A percentile compares a stretch with the other conserved stretches of the same genome.
These are phyloP conservation scores for Thalassarche chlororhynchos DNA, from an alignment of 2,113 vertebrate species.

Conservation along the genomic window DNA sequence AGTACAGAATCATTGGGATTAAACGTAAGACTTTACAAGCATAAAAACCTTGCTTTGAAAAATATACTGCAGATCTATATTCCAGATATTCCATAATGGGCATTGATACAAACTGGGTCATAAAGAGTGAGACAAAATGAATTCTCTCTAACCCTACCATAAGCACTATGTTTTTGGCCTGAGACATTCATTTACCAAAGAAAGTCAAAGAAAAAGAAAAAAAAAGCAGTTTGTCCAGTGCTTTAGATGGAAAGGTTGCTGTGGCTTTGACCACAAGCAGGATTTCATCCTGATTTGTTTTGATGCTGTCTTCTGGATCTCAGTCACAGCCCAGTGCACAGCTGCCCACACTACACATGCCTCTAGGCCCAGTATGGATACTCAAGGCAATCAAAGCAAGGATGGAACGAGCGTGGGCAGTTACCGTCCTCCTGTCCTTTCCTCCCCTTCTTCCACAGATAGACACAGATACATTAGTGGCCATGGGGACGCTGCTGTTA, in stretches of 20 bases:
- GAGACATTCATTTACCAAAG: not conserved
- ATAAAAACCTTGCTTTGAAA: not conserved
- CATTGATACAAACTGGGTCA: not conserved
- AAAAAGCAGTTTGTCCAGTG: not conserved
- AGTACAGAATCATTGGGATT: not conserved
- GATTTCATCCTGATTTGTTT: not conserved
- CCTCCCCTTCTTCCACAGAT: not conserved
- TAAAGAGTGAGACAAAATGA: not conserved
- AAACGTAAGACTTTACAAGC: not conserved
- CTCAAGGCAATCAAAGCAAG: not conserved
- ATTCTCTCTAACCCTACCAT: not conserved
- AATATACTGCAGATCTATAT: not conserved
- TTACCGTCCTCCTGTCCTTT: not conserved
- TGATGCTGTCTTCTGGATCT: not conserved
- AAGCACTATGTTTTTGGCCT: not conserved
- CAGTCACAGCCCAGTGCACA: not conserved
- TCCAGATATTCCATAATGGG: not conserved
- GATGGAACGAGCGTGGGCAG: not conserved
- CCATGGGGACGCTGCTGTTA: not conserved
- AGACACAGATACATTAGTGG: not conserved
- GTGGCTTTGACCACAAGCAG: not conserved
- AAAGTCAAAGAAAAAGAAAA: not conserved
- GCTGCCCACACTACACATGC: not conserved
- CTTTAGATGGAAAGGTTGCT: not conserved
- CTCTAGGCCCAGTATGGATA: not conserved